Conservation (phyloP, 2,797 vertebrate genomes). For the Malurus leucopterus region DNA sequence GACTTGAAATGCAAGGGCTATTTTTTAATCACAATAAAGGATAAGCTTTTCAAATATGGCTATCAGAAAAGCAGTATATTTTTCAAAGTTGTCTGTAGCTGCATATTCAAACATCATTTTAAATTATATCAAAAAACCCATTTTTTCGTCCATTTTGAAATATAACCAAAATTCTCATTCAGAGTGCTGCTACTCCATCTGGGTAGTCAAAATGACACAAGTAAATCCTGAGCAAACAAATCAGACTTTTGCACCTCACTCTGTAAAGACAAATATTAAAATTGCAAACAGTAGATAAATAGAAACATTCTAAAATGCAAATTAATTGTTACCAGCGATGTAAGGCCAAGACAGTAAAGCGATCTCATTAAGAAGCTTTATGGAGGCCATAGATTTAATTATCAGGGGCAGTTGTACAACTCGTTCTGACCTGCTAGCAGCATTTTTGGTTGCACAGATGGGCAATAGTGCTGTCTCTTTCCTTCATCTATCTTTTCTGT, state of each 20-base stretch:
- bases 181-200: constrained; percentile 17
- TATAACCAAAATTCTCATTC: neutral
- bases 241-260: constrained; percentile 38
- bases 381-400: constrained; percentile 62
- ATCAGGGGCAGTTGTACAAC: constrained; percentile 40
- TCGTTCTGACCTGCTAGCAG: constrained; percentile 35
- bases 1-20: neutral
- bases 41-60: neutral
- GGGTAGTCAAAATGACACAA: constrained; percentile 29
- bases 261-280: constrained; percentile 44
- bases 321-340: constrained; percentile 43
- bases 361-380: constrained; percentile 47
- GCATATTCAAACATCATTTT: neutral
- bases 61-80: neutral
- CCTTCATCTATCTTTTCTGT: neutral
- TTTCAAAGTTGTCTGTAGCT: constrained; percentile 9
- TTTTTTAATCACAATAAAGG: neutral
- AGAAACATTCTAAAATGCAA: constrained; percentile 42
- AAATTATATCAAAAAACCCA: neutral
- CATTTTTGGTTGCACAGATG: constrained; percentile 50
- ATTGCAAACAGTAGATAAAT: constrained; percentile 33
- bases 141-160: neutral
- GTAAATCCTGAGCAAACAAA: constrained; percentile 50
- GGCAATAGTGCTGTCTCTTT: constrained; percentile 33
- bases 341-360: constrained; percentile 26